phyloP scores from a whole-genome alignment of 2,888 invertebrate species.

The Parthenolecanium corni region DNA sequence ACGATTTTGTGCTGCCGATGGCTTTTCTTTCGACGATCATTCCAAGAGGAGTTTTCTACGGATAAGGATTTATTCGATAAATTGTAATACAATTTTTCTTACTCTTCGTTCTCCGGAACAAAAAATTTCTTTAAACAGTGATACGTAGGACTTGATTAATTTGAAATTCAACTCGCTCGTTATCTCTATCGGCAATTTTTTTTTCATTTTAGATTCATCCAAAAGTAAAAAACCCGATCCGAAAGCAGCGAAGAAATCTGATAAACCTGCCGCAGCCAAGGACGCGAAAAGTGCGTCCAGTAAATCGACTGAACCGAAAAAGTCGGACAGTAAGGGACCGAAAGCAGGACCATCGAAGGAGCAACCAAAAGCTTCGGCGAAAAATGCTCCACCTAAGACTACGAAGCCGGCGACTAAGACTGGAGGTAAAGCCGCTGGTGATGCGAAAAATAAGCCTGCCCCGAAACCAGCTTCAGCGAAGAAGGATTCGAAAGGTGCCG shows the following conservation, averaged over 20 bases:
- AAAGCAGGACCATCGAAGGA: slow-evolving; percentile 37
- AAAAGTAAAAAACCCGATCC: slow-evolving; percentile 29
- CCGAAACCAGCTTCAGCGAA: slow-evolving; percentile 38
- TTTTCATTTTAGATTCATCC: not conserved
- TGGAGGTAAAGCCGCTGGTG: slow-evolving; percentile 37
- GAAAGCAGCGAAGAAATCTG: slow-evolving; percentile 30
- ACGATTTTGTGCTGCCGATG: too few species aligned
- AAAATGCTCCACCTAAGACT: slow-evolving; percentile 38
- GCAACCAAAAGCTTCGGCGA: slow-evolving; percentile 35
- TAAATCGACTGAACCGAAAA: slow-evolving; percentile 39
- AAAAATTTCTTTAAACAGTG: too few species aligned
- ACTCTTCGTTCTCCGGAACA: too few species aligned
- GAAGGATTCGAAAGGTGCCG: slow-evolving; percentile 13
- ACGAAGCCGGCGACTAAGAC: slow-evolving; percentile 38
- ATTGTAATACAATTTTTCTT: too few species aligned
- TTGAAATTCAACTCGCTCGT: too few species aligned
- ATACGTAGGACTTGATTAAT: too few species aligned
- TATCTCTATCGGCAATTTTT: not conserved
- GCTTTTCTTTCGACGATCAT: too few species aligned
- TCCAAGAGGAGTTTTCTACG: too few species aligned
- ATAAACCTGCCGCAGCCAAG: slow-evolving; percentile 39
- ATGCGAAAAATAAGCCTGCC: slow-evolving; percentile 32
- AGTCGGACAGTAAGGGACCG: slow-evolving; percentile 39
- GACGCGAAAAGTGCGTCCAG: slow-evolving; percentile 41
- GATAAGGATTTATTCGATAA: too few species aligned